Base-by-base conservation (phyloP, 2,113 vertebrate species). In the Halcyon malimbica region DNA sequence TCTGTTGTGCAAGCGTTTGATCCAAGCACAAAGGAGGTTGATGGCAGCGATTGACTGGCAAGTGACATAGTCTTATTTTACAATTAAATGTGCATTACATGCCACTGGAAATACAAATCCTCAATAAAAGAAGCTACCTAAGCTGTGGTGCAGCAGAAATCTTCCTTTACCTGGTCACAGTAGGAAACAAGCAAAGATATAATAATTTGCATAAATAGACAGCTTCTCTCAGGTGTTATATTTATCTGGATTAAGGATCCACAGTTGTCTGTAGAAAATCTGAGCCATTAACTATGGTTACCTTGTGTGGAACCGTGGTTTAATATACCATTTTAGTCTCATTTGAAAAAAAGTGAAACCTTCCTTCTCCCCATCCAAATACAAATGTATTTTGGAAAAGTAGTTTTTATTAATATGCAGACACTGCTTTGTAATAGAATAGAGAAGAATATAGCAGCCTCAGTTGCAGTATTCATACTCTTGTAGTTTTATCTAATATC, bases 1-100 rank as follows among this genome's bases (percentile, higher is more conserved):
- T 96, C 96, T 95, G 88, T 95, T 97, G 96, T 97, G 95, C 97
- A 94, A 94, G 92, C 56, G 48, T 96, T 97, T 96, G 97, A 97
- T 98, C 91, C 90, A 57, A 93, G 95, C 93, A 97, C 97, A 97
- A 94, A 96, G 94, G 96, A 95, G 39, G 73, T 62, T 77, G 83
- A 95, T 96, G 74, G 90, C 89, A 89, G 86, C 37, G 60, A 97
- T 62, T 92, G 96, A 97, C 96, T 96, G 96, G 89, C 87, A 96
- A 92, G 91, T 93, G 81, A 93, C 69, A 87, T 9, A 41, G 83
- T 82, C 90, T 94, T 96, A 95, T 96, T 97, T 97, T 91, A 93
- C 75, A 97, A 98, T 96, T 97, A 96, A 97, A 96, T 3, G 41
- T 94, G 93, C 50, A 67, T 97, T 91, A 95, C 94, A 94, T 89